Conservation (phyloP, 2,797 vertebrate species). For the Pseudopleuronectes americanus region DNA sequence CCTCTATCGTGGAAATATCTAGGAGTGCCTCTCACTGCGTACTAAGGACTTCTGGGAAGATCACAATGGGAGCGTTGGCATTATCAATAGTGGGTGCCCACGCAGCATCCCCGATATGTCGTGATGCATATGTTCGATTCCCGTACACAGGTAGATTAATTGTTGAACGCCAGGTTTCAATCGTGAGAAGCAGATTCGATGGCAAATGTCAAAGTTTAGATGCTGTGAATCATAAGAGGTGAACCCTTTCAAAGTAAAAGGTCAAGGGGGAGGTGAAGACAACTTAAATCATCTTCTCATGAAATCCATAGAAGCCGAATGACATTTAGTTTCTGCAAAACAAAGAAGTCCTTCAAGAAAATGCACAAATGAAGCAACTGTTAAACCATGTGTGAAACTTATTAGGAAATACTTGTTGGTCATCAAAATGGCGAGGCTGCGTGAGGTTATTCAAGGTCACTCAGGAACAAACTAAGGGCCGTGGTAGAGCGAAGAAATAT, state of each 20-base stretch:
- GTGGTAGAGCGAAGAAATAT: no score
- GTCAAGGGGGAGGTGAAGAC: constrained; percentile 15
- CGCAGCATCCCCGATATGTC: constrained; percentile 12
- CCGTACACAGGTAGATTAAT: constrained; percentile 17
- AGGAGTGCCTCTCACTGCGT: constrained; percentile 56
- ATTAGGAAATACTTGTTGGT: no score
- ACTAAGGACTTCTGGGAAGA: constrained; percentile 56
- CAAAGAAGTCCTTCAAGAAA: not conserved
- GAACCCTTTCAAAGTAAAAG: constrained; percentile 39
- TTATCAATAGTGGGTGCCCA: constrained; percentile 36
- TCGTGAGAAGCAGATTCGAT: constrained; percentile 42
- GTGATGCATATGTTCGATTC: constrained; percentile 24
- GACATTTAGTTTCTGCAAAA: constrained; percentile 15
- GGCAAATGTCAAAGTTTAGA: constrained; percentile 58
- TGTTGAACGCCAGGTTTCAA: constrained; percentile 34
- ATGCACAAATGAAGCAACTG: not conserved
- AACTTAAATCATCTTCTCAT: constrained; percentile 10
- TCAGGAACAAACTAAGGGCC: no score
- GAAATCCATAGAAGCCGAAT: not conserved
- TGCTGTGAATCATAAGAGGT: constrained; percentile 55
- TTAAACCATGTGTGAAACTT: not conserved
- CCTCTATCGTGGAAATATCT: constrained; percentile 37
- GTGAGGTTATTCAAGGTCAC: constrained; percentile 3
- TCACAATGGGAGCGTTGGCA: constrained; percentile 38
- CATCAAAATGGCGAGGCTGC: not conserved